Base-by-base conservation (phyloP, 2,797 vertebrate genomes). In the Periparus ater region DNA sequence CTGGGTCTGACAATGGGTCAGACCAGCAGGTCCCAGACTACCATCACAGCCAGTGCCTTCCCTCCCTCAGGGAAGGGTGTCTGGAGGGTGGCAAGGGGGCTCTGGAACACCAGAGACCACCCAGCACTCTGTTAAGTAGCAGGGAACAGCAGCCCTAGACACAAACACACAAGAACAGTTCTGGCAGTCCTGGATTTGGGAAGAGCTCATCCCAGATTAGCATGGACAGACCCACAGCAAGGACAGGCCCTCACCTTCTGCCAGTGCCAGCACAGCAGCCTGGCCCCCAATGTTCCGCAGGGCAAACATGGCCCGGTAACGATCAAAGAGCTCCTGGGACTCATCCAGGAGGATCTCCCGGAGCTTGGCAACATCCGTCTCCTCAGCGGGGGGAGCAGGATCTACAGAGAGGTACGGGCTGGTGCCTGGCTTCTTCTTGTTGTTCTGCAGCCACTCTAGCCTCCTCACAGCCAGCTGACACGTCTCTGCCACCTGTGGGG, bases 241-340 rank as follows among this genome's bases (percentile, higher is more conserved):
- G 65, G 51, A 55, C 26, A 8, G 18, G 13, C 19, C 20, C 97
- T 98, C 87, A 99, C 99, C 99, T 1, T 99, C 99, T 0, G 98
- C 98, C 63, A 99, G 98, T 0, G 99, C 99, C 85, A 99, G 97
- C 65, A 98, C 99, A 0, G 99, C 99, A 51, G 98, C 98, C 88
- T 97, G 91, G 3, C 97, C 98, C 19, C 99, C 98, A 2, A 98
- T 60, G 30, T 99, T 98, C 2, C 99, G 98, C 65, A 99, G 97
- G 3, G 99, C 99, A 22, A 99, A 99, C 99, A 99, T 99, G 78
- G 99, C 99, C 3, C 98, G 97, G 96, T 99, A 99, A 8, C 99
- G 98, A 10, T 99, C 98, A 0, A 99, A 99, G 22, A 99, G 98
- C 0, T 98, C 95, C 67, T 88, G 89, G 1, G 94, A 95, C 80